Base-by-base conservation (phyloP, 2,888 invertebrate species). In the Nasonia oneida region DNA sequence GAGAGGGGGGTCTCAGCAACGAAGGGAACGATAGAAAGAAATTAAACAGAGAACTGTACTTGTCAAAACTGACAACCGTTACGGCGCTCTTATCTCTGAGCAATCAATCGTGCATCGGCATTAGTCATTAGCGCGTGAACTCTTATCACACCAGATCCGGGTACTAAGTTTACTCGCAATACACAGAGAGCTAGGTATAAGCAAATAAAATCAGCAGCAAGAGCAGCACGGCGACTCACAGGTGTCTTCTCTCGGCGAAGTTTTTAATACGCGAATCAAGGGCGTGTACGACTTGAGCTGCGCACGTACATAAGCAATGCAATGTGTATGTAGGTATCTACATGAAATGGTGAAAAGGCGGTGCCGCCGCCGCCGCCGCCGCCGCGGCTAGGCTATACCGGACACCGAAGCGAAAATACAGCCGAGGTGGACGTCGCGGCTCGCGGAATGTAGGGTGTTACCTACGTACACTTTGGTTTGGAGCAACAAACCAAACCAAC, bases 271-370 rank as follows among this genome's bases (percentile, higher is more conserved):
- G 53, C 15, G 23, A 83, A 82, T 87, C 87, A 88, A 90, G 90
- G 90, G 90, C 90, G 90, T 90, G 89, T 89, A 88, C 89, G 84
- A n/a, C 18, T 61, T 87, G 57, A 81, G 50, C 42, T 18, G 47
- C 47, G 47, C n/a, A 14, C 23, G 67, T 33, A 33, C 33, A 33
- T 33, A 29, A 8, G 14, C n/a, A 61, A 15, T 10, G 18, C 73
- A 73, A 5, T n/a, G 83, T 15, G 78, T 37, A 61, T 64, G 79
- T 67, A n/a, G 15, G 79, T 47, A n/a, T 15, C 86, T 87, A 89
- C 88, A 90, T 91, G 90, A 91, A 90, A 90, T 87, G 83, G 89
- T 42, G 90, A 90, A 90, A 92, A 92, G 92, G 92, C 92, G 92
- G 92, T 92, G 92, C 91, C 92, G 91, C 87, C 64, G 64, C 73